Evolutionary conservation across 2,797 vertebrate genomes (phyloP), one percentile per base, ranked within the genome.

Genomic region (Danio aesculapii): DNA sequence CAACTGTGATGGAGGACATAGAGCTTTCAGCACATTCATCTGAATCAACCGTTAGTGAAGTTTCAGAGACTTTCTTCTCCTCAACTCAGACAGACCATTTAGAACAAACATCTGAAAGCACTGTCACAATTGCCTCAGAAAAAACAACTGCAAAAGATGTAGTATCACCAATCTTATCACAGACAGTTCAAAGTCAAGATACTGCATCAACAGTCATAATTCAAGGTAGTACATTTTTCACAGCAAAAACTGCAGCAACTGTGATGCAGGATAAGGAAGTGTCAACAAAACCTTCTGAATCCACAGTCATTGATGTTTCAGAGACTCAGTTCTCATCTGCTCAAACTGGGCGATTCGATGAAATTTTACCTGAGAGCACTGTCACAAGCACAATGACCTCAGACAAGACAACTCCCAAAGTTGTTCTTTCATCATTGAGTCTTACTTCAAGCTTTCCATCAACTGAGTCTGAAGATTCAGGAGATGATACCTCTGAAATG

Each of bases 31-130:
- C 49, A 71, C 66, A 61, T 11, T 30, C 70, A 79, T 57, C 79
- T 49, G 43, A 49, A 46, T 52, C 72, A 30, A 41, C 74, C 19
- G 41, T 75, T 14, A 79, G 19, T 41, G 21, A 83, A 74, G 44
- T 43, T 8, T 76, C 79, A 57, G 66, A 82, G 16, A 58, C 8
- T 57, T 70, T 47, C 0, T 19, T 70, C 6, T 11, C 72, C 14
- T 71, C 62, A n/a, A 2, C 68, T 12, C 8, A 55, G 9, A 39
- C 50, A 2, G 14, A 4, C 41, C 19, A 21, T 49, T 30, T 50
- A n/a, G 39, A 61, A 30, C 6, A 30, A 44, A 0, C 9, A 6
- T 64, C 62, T 64, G 14, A 44, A n/a, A 64, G 16, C 0, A 17
- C 62, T 9, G n/a, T 16, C 39, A 64, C 62, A n/a, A 3, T 17